These are phyloP conservation scores for Amphiura filiformis DNA, from an alignment of 35 echinoderm and acorn worm genomes.

Conservation along the genomic window DNA sequence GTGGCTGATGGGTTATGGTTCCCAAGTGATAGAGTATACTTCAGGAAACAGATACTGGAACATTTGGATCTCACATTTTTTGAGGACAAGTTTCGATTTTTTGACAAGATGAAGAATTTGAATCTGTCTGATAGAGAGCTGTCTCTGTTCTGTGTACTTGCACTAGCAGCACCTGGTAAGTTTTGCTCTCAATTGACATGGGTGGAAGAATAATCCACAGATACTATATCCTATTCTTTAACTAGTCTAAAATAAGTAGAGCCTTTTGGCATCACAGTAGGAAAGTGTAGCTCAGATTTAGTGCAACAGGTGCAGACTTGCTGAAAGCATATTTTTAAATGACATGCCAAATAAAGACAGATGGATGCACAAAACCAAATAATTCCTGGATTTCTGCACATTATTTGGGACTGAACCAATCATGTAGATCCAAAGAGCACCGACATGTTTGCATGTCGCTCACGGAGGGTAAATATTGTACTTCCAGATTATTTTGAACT, in stretches of 20 bases:
- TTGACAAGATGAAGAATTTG: slow-evolving; percentile 98
- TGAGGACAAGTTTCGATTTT: slow-evolving; percentile 87
- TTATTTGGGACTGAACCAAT: no score
- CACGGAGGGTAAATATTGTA: no score
- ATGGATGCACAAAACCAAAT: no score
- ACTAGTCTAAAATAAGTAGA: background rate
- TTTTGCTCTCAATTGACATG: background rate
- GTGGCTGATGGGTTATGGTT: slow-evolving; percentile 96
- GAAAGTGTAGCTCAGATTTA: no score
- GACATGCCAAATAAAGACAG: no score
- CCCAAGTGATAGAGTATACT: slow-evolving; percentile 76
- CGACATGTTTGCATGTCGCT: no score
- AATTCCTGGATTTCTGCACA: no score
- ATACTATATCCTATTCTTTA: background rate
- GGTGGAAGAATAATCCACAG: background rate
- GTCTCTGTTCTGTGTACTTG: slow-evolving; percentile 89
- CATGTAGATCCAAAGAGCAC: no score
- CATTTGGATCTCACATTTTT: slow-evolving; percentile 80
- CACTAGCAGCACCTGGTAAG: slow-evolving; percentile 87
- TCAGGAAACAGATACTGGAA: slow-evolving; percentile 82
- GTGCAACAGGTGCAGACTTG: no score
- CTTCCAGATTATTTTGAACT: no score
- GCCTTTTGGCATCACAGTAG: background rate
- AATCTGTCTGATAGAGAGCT: slow-evolving; percentile 90
- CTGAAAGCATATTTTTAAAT: no score